Conservation (phyloP, 2,888 invertebrate species). For the Stratiomys singularior region DNA sequence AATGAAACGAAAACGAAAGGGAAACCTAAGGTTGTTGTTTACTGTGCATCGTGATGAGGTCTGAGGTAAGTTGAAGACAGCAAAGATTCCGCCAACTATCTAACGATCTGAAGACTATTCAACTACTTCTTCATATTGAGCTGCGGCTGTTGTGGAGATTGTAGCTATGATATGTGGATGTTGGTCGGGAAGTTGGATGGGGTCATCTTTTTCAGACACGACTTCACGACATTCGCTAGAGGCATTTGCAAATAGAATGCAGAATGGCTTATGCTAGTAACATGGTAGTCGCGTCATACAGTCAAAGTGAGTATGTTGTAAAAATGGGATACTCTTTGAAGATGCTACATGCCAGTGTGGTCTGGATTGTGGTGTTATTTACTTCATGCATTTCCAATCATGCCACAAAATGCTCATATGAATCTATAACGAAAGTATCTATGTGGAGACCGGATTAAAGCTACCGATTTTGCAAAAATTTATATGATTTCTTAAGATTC, state of each 20-base stretch:
- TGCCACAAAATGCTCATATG: no score
- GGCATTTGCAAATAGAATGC: slow-evolving; percentile 47
- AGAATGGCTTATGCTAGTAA: slow-evolving; percentile 7
- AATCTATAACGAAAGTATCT: no score
- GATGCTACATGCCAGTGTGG: not conserved
- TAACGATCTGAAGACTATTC: slow-evolving; percentile 17
- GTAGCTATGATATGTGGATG: slow-evolving; percentile 45
- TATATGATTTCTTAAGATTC: no score
- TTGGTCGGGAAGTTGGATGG: slow-evolving; percentile 48
- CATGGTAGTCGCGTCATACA: not conserved
- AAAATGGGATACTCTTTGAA: not conserved
- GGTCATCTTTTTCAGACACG: slow-evolving; percentile 51
- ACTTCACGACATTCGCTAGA: slow-evolving; percentile 50
- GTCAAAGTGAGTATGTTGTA: not conserved
- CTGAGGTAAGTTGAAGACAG: slow-evolving; percentile 12
- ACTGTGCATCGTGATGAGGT: slow-evolving; percentile 45
- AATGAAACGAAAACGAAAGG: slow-evolving; percentile 52
- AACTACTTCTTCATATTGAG: slow-evolving; percentile 19
- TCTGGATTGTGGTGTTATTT: not conserved
- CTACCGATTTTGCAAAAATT: no score
- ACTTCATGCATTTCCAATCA: not conserved
- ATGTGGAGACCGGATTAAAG: no score
- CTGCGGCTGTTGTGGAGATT: slow-evolving; percentile 15
- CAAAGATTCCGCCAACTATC: slow-evolving; percentile 46
- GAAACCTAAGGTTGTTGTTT: slow-evolving; percentile 49